Evolutionary conservation across 2,113 vertebrate species (phyloP), one percentile per base, ranked within the genome.

Genomic region (Eira barbara): DNA sequence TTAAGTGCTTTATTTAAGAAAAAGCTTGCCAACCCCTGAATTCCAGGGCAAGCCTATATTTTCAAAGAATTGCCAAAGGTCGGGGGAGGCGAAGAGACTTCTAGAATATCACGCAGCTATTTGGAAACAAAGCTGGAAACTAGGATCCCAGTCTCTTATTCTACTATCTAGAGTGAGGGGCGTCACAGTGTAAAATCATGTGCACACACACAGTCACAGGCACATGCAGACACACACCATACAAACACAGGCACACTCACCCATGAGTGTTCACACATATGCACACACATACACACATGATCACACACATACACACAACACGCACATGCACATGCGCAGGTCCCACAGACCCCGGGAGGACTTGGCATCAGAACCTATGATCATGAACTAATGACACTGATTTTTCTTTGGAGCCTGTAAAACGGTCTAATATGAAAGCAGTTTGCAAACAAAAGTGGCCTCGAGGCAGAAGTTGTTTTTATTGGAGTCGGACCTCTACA

Each of bases 151-250:
- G 25, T 18, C 15, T 67, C 36, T 25, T 27, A 57, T 5, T 39
- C 69, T 76, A 20, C 59, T 39, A 7, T 36, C 67, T 69, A 76
- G 67, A 49, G 8, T 36, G 34, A 74, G 74, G 74, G 23, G 31
- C 31, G 27, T 4, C 65, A 12, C 4, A 4, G 52, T 4, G 0
- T 55, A 73, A 86, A 87, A 59, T 11, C 42, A 2, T n/a, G 21
- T 20, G 55, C 20, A 63, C 63, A 39, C 34, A 39, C 34, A 59
- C 34, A 31, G 17, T 10, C 4, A 6, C 13, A 52, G 10, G 3
- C 42, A 20, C 13, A 45, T 23, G 10, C 0, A 0, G 18, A 6
- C 5, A 69, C 36, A 57, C 27, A 31, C 49, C 0, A 1, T 34
- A 6, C 8, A 80, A 13, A 57, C 69, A 39, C 49, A n/a, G 18